Base-by-base conservation (phyloP, 1,140 invertebrate genomes). In the Harpegnathos saltator region DNA sequence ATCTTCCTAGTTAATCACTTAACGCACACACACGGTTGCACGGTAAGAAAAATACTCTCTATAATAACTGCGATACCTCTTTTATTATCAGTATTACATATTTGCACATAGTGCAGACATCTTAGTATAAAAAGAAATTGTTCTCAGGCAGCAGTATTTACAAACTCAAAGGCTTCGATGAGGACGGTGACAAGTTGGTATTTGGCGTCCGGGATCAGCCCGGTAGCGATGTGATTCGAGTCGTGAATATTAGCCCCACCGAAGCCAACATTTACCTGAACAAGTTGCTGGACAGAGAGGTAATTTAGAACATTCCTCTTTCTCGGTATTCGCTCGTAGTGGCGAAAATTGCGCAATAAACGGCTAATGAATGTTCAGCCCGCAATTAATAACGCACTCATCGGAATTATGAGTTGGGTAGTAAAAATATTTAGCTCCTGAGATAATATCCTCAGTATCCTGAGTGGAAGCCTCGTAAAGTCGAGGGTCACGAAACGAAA, bases 261-360 rank as follows among this genome's bases (percentile, higher is more conserved):
- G 97, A 98, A 95, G 98, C 98, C 82, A 97, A 98, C 93, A 95
- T 99, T 87, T 98, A 97, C 92, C 95, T 99, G 90, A 97, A 97
- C 93, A 98, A 97, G 95, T 96, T 98, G 94, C 95, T 99, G 83
- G 98, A 99, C 94, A 95, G 98, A 94, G 98, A 99, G 95, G 97
- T 89, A 87, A 87, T 52, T 50, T 22, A 2, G 3, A 22, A 15
- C n/a, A 33, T 14, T n/a, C 5, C 33, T 19, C 3, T 68, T 48
- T 22, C 19, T 14, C 11, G 22, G 24, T 63, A 0, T 26, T 3
- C 48, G 5, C 15, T 68, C n/a, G 38, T 11, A 44, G 38, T 44
- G 38, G 38, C 38, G 9, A 9, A 44, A 9, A 44, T 44, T 44
- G 38, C 7, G 11, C 7, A 11, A 44, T 44, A 44, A 44, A 11